These are phyloP conservation scores for Heptranchias perlo DNA, from an alignment of 2,113 vertebrate genomes.

Conservation along the genomic window DNA sequence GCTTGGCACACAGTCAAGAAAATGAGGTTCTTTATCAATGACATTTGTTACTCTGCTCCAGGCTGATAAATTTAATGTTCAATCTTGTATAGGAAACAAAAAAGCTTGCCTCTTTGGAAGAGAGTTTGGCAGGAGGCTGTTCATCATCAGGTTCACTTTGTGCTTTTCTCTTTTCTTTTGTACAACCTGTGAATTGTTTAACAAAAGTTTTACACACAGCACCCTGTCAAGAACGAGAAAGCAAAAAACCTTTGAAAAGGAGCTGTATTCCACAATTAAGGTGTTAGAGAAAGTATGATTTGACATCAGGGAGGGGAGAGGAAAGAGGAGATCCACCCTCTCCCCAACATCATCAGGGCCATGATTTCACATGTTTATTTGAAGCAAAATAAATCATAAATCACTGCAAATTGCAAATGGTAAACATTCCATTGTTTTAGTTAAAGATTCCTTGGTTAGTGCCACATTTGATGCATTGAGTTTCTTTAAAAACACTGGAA, in stretches of 20 bases:
- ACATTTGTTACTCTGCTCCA: neutral
- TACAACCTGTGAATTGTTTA: constrained; percentile 48
- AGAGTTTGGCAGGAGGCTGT: constrained; percentile 54
- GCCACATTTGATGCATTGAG: neutral
- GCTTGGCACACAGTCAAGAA: neutral
- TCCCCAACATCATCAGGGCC: neutral
- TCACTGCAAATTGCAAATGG: neutral
- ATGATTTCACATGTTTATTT: neutral
- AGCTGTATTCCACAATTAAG: too few species aligned
- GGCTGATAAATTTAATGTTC: neutral
- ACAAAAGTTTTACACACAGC: constrained; percentile 10
- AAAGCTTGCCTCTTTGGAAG: constrained; percentile 79
- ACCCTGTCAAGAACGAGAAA: neutral
- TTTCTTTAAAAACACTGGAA: neutral
- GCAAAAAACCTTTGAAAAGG: neutral
- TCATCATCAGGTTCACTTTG: constrained; percentile 51
- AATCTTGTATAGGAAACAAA: neutral
- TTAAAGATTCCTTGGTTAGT: neutral
- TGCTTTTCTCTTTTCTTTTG: constrained; percentile 67
- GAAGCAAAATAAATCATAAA: neutral
- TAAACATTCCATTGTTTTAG: neutral
- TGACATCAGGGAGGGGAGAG: neutral
- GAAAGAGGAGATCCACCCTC: neutral
- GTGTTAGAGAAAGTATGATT: neutral
- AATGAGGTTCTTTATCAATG: neutral